These are phyloP conservation scores for Argopecten irradians DNA, from an alignment of 1,140 invertebrate species.

Conservation along the genomic window DNA sequence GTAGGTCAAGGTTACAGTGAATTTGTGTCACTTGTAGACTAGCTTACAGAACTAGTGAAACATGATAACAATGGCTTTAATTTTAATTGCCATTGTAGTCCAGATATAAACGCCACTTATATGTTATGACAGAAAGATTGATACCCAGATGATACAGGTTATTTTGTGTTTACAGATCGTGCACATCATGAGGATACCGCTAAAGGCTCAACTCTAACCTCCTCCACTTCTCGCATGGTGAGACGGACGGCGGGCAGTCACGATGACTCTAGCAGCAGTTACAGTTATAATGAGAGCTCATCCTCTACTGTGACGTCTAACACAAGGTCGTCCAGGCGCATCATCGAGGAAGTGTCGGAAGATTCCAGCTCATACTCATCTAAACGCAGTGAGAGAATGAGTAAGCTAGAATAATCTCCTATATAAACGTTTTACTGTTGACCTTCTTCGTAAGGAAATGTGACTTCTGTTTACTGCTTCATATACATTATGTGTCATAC, in stretches of 20 bases:
- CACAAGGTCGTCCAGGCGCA: background rate
- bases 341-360: constrained; percentile 28
- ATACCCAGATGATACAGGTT: background rate
- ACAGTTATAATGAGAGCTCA: background rate
- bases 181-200: constrained; percentile 40
- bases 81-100: too few species aligned
- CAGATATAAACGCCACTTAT: too few species aligned
- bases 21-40: too few species aligned
- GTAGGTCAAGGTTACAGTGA: too few species aligned
- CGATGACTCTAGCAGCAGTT: constrained; percentile 44
- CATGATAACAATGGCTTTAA: too few species aligned
- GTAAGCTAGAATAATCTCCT: background rate
- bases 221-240: constrained; percentile 51
- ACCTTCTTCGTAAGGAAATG: background rate
- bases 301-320: constrained; percentile 21
- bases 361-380: constrained; percentile 37
- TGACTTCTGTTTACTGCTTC: background rate
- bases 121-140: background rate
- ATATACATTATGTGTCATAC: constrained; percentile 2
- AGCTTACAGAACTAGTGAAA: too few species aligned
- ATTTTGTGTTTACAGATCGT: constrained; percentile 59
- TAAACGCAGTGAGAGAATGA: constrained; percentile 18
- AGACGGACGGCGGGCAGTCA: constrained; percentile 59
- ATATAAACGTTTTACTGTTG: background rate
- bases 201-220: background rate